Evolutionary conservation across 2,797 vertebrate genomes (phyloP).

Genomic region (Emys orbicularis): DNA sequence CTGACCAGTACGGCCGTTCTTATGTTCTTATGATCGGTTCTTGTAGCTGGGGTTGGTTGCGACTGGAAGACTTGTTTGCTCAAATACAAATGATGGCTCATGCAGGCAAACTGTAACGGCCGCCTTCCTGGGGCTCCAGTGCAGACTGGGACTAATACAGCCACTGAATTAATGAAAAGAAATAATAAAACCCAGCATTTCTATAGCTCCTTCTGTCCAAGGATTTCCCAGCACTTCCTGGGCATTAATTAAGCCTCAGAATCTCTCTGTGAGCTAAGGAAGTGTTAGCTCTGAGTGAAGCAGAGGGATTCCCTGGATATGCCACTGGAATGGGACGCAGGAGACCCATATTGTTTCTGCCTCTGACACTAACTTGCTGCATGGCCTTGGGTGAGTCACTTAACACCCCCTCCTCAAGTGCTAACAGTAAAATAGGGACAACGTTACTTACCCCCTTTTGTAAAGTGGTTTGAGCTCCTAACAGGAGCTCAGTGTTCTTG

Average conservation of each 20-base stretch:
- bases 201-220: not conserved
- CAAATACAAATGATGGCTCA: not conserved
- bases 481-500: not conserved
- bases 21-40: not conserved
- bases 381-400: not conserved
- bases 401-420: not conserved
- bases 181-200: not conserved
- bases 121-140: not conserved
- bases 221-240: not conserved
- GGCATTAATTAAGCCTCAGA: not conserved
- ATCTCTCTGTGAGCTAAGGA: rapidly evolving
- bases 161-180: not conserved
- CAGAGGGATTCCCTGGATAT: not conserved
- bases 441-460: not conserved
- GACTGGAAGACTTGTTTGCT: not conserved
- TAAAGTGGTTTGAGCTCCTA: not conserved
- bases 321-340: not conserved
- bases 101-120: not conserved
- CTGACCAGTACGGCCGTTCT: no score
- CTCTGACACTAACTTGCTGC: not conserved
- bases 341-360: not conserved
- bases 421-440: not conserved
- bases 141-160: not conserved
- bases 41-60: not conserved
- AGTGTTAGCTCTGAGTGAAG: not conserved